Percentiles rank a stretch among this genome's conserved stretches.
Conservation (phyloP, 2,113 vertebrate species). For the Myotis davidii region DNA sequence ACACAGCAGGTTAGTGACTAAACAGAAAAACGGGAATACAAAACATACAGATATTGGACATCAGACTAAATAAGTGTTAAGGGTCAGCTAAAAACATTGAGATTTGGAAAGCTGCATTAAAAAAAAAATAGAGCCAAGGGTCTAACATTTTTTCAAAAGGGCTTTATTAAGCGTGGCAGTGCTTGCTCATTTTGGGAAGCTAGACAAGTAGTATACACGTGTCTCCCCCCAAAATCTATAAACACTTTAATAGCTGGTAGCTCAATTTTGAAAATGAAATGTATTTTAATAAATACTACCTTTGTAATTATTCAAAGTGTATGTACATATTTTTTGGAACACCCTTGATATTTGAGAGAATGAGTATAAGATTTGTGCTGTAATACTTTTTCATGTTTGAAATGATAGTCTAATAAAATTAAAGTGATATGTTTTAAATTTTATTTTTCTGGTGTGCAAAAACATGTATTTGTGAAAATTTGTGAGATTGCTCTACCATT, state of each 20-base stretch:
- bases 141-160: background rate
- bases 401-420: background rate
- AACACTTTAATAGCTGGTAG: too few species aligned
- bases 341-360: background rate
- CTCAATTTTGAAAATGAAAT: too few species aligned
- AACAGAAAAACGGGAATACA: background rate
- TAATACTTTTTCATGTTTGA: background rate
- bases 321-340: too few species aligned
- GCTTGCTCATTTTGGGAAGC: background rate
- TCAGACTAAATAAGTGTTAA: background rate
- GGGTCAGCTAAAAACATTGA: background rate
- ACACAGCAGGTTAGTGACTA: background rate
- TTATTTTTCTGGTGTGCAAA: background rate
- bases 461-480: background rate
- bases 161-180: background rate
- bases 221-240: too few species aligned
- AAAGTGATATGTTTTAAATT: background rate
- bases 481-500: background rate
- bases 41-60: background rate
- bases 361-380: background rate
- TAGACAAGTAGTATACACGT: background rate
- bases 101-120: background rate
- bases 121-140: background rate
- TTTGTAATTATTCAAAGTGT: too few species aligned
- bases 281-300: too few species aligned